Conservation (phyloP, 2,888 invertebrate genomes). For the Rhodophaea formosa region DNA sequence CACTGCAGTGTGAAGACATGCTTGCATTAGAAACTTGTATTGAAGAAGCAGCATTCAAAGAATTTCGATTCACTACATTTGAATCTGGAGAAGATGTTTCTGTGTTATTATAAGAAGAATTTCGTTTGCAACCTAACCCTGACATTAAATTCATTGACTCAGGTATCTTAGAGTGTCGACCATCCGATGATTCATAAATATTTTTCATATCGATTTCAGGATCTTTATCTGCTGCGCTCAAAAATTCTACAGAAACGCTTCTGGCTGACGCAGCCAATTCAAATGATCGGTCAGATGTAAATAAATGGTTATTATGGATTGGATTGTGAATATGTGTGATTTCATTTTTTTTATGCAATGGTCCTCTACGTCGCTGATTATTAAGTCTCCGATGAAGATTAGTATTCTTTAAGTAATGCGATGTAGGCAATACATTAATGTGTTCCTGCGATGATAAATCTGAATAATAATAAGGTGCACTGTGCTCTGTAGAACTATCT, state of each 20-base stretch:
- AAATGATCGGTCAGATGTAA: conserved; percentile 61
- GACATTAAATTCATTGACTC: conserved; percentile 75
- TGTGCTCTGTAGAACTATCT: conserved; percentile 84
- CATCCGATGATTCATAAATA: conserved; percentile 85
- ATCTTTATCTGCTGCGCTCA: conserved; percentile 84
- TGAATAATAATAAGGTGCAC: conserved; percentile 93
- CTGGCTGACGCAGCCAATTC: conserved; percentile 81
- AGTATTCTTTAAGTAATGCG: conserved; percentile 74
- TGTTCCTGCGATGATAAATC: conserved; percentile 83
- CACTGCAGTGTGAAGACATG: conserved; percentile 75
- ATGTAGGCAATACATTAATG: conserved; percentile 67
- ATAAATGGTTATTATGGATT: conserved; percentile 73
- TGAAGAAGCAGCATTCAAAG: conserved; percentile 46
- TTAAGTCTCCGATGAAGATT: conserved; percentile 82
- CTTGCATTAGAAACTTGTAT: conserved; percentile 68
- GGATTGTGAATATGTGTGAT: conserved; percentile 88
- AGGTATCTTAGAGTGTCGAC: conserved; percentile 80
- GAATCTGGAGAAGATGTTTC: conserved; percentile 53
- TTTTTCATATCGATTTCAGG: conserved; percentile 85
- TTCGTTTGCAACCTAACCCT: conserved; percentile 74
- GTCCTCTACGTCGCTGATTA: conserved; percentile 86
- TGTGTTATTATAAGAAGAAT: conserved; percentile 44
- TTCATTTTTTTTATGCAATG: conserved; percentile 82
- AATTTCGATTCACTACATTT: conserved; percentile 36
- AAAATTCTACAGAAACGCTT: conserved; percentile 84